A percentile compares a stretch with the other conserved stretches of the same genome.
Conservation (phyloP, 2,888 invertebrate genomes). For the Suillia variegata region DNA sequence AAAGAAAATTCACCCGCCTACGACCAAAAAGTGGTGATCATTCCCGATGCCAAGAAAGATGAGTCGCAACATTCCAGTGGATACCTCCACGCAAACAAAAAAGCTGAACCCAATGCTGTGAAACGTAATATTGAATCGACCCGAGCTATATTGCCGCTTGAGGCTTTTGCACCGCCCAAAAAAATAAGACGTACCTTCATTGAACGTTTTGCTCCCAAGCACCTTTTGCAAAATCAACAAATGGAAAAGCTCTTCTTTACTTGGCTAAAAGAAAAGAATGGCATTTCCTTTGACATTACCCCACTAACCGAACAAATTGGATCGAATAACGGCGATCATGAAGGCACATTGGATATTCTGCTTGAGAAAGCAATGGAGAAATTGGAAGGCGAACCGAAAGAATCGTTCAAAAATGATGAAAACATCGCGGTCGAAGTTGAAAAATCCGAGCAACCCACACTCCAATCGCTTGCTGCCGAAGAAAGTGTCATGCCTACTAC, state of each 20-base stretch:
- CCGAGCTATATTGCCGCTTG: slow-evolving; percentile 39
- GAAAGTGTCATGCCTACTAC: too few relatives aligned
- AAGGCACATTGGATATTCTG: too few relatives aligned
- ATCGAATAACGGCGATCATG: too few relatives aligned
- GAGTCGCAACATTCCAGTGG: slow-evolving; percentile 19
- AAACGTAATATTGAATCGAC: slow-evolving; percentile 43
- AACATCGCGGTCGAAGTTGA: too few relatives aligned
- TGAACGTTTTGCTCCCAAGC: slow-evolving; percentile 39
- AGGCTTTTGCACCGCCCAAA: slow-evolving; percentile 52
- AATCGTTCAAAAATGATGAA: too few relatives aligned
- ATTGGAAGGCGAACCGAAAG: too few relatives aligned
- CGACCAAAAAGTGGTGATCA: background rate
- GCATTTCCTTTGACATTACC: slow-evolving; percentile 46
- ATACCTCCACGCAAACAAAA: background rate
- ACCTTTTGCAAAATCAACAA: slow-evolving; percentile 45
- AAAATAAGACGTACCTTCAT: slow-evolving; percentile 52
- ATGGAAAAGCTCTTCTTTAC: slow-evolving; percentile 51
- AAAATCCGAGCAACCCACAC: too few relatives aligned
- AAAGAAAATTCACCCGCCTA: background rate
- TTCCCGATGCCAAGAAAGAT: slow-evolving; percentile 16
- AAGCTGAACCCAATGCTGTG: slow-evolving; percentile 5
- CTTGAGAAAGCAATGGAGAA: too few relatives aligned
- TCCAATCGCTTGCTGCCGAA: too few relatives aligned
- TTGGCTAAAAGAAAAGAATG: slow-evolving; percentile 52
- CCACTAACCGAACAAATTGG: too few relatives aligned